Conservation (phyloP, 2,888 invertebrate genomes). For the Eupithecia insigniata region DNA sequence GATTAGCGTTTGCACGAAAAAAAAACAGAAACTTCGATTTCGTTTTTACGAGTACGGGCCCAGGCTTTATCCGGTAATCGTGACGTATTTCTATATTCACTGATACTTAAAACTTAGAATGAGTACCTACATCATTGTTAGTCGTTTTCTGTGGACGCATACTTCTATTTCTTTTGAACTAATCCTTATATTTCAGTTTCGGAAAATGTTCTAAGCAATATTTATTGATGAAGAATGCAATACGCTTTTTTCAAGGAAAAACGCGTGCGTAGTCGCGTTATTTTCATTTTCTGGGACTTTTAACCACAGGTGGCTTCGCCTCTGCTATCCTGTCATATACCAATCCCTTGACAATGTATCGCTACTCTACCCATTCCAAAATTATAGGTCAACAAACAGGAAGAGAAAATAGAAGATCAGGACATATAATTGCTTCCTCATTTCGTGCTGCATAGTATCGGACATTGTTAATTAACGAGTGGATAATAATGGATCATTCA, state of each 20-base stretch:
- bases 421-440: slow-evolving; percentile 9
- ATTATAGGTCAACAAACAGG: slow-evolving; percentile 12
- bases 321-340: neutral
- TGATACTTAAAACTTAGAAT: too few relatives aligned
- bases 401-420: slow-evolving; percentile 9
- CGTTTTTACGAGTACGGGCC: too few relatives aligned
- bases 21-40: too few relatives aligned
- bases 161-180: too few relatives aligned
- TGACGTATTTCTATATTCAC: too few relatives aligned
- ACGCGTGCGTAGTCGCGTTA: too few relatives aligned
- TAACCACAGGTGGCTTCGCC: neutral
- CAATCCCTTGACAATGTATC: neutral
- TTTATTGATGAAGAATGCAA: neutral
- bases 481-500: slow-evolving; percentile 13
- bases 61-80: too few relatives aligned
- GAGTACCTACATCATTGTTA: neutral
- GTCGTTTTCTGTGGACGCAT: neutral
- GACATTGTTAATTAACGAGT: slow-evolving; percentile 15
- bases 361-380: neutral
- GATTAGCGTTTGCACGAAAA: too few relatives aligned
- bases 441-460: slow-evolving; percentile 8
- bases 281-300: too few relatives aligned
- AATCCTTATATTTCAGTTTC: neutral
- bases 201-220: neutral
- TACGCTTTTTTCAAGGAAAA: neutral